phyloP scores from a whole-genome alignment of 1,140 invertebrate species.

The Papilio xuthus region DNA sequence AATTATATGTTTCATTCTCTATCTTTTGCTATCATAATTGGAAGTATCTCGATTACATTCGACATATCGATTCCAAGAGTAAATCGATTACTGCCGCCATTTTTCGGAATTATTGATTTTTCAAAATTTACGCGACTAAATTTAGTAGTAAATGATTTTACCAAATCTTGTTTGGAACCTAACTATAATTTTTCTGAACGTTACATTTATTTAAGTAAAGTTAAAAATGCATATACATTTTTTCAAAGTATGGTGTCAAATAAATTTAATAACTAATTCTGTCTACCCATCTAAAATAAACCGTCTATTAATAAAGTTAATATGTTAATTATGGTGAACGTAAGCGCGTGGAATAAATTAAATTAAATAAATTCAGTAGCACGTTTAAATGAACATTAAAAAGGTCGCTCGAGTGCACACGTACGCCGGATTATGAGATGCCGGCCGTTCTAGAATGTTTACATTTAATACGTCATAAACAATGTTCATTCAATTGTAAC shows the following conservation, averaged over 20 bases:
- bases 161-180: no score
- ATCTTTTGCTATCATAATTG: background rate
- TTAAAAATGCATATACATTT: no score
- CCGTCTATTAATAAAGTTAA: background rate
- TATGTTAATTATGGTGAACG: background rate
- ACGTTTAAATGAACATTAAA: slow-evolving; percentile 4
- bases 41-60: background rate
- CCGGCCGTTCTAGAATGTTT: background rate
- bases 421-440: background rate
- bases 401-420: background rate
- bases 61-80: background rate
- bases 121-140: no score
- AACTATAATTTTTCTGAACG: no score
- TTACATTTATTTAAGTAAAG: no score
- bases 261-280: background rate
- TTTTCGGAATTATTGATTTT: no score
- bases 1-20: no score
- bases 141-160: no score
- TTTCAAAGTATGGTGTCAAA: no score
- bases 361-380: background rate
- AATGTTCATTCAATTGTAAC: background rate
- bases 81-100: no score
- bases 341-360: slow-evolving; percentile 24
- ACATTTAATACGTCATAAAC: background rate
- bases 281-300: background rate